Evolutionary conservation across 2,888 invertebrate species (phyloP), one percentile per base, ranked within the genome.

Genomic region (Nezara viridula): DNA sequence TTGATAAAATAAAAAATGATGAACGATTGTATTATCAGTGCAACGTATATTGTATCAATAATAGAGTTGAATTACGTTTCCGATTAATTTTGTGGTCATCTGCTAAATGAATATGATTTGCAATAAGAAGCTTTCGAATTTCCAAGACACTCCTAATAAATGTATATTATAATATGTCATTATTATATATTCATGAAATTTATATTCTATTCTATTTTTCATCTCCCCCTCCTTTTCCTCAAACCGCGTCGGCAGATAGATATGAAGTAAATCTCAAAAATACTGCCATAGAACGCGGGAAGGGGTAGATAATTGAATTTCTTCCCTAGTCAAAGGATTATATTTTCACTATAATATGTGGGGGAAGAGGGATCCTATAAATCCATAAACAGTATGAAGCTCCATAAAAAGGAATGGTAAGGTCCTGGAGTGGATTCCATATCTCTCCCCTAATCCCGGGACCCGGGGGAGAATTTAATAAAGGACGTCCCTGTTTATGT

Each of bases 401-500:
- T 55, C 86, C 86, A 86, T 86, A 86, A 86, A 86, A 86, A 60
- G 86, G 52, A 86, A 86, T 86, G 88, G 88, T 47, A 73, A 88
- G 88, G 60, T 50, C 73, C 32, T 73, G 77, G 60, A 88, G 86
- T 52, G 86, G 86, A 86, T 86, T 86, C 88, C 88, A 88, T 88
- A 88, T 88, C 88, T 88, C 88, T 73, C 44, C 27, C 88, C 73
- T 88, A 88, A 88, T 88, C 88, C 88, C 32, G n/a, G 44, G 73
- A 14, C 44, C 50, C 40, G 55, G 40, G 52, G 86, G 49, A 66
- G 88, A 88, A 88, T 88, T 88, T 88, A 88, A 88, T 88, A 88
- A 85, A 88, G 88, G 85, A 40, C 44, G 37, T 88, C 47, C 49
- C 88, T 81, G 88, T 88, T 85, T 88, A 85, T 88, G 88, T 88